phyloP scores from a whole-genome alignment of 1,140 invertebrate species.

The Hormaphis cornu region DNA sequence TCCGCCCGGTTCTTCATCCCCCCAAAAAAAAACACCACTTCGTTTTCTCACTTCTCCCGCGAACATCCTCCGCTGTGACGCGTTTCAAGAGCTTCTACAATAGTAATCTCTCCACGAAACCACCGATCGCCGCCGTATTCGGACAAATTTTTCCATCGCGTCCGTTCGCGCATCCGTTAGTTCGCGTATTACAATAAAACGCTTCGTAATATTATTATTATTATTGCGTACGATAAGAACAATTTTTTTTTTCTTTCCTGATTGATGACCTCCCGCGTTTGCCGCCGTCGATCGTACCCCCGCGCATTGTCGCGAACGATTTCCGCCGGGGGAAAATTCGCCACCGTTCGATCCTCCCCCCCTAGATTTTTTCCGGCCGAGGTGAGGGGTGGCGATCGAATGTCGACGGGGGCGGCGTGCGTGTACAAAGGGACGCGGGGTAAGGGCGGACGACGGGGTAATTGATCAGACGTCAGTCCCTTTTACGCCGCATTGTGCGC shows the following conservation, averaged over 20 bases:
- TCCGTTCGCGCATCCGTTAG: too few relatives aligned
- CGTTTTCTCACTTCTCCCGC: too few relatives aligned
- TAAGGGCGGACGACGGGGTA: neutral
- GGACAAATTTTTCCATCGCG: too few relatives aligned
- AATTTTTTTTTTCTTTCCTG: conserved; percentile 15
- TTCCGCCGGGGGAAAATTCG: neutral
- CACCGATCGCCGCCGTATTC: neutral
- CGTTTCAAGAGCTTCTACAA: too few relatives aligned
- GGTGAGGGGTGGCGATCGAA: neutral
- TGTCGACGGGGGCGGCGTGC: neutral
- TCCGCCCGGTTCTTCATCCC: too few relatives aligned
- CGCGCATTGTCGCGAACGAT: conserved; percentile 12
- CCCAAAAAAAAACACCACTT: too few relatives aligned
- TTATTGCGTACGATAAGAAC: neutral
- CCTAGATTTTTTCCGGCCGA: too few relatives aligned
- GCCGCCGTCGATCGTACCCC: neutral
- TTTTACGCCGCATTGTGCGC: conserved; percentile 21
- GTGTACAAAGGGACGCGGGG: neutral
- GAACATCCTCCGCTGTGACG: too few relatives aligned
- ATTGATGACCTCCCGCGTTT: conserved; percentile 29
- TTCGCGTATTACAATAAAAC: too few relatives aligned
- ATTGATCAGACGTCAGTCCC: conserved; percentile 27
- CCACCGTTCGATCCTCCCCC: neutral
- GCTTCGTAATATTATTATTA: neutral
- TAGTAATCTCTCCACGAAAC: too few relatives aligned